Evolutionary conservation across 1,140 invertebrate species (phyloP).

Genomic region (Cephus cinctus): DNA sequence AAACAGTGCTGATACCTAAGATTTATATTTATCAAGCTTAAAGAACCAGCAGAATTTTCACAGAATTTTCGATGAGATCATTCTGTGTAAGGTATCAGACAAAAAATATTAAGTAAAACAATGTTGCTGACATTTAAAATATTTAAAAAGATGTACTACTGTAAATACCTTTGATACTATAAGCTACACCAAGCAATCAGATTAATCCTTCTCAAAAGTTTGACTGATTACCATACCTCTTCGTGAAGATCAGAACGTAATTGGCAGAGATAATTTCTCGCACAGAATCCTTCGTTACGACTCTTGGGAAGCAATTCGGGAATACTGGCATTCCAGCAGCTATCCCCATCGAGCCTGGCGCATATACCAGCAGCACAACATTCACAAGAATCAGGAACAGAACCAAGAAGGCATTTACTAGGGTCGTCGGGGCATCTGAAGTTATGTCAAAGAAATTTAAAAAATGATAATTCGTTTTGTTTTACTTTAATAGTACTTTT

Average conservation of each 20-base stretch:
- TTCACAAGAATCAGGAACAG: conserved; percentile 58
- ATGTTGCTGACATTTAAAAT: too few species aligned
- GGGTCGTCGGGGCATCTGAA: conserved; percentile 40
- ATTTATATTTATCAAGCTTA: too few species aligned
- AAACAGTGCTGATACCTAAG: too few species aligned
- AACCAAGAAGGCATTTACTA: conserved; percentile 48
- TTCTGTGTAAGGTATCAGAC: not conserved
- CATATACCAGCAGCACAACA: conserved; percentile 60
- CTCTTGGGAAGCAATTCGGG: conserved; percentile 27
- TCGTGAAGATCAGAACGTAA: conserved; percentile 39
- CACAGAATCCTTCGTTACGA: conserved; percentile 42
- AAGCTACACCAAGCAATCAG: too few species aligned
- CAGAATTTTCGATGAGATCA: not conserved
- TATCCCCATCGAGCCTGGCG: conserved; percentile 55
- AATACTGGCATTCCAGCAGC: conserved; percentile 57
- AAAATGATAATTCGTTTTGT: too few species aligned
- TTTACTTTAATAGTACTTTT: not conserved
- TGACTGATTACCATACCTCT: conserved; percentile 39
- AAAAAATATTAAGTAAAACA: not conserved
- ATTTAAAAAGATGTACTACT: too few species aligned
- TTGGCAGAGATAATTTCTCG: conserved; percentile 40
- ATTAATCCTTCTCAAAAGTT: too few species aligned
- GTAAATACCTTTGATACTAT: too few species aligned
- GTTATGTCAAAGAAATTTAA: not conserved
- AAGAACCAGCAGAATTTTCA: too few species aligned